Base-by-base conservation (phyloP, 2,113 vertebrate genomes). In the Perognathus longimembris region DNA sequence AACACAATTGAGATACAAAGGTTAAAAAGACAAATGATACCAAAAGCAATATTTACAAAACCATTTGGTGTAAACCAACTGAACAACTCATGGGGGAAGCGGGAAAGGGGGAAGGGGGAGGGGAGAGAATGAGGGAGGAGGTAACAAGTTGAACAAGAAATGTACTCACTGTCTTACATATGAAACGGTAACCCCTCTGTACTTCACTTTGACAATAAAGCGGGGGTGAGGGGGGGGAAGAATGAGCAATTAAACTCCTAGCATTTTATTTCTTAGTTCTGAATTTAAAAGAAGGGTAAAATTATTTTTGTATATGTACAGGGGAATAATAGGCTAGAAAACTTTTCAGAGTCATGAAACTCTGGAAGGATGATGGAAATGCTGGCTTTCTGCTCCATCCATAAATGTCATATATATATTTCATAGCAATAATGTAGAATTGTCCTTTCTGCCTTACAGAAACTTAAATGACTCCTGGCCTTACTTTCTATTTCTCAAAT, bases 201-300 rank as follows among this genome's bases (percentile, higher is more conserved):
- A n/a, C n/a, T n/a, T n/a, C n/a, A n/a, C n/a, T n/a, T n/a, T n/a
- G n/a, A n/a, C n/a, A n/a, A n/a, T n/a, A n/a, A n/a, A n/a, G n/a
- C n/a, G n/a, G n/a, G n/a, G n/a, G n/a, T n/a, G n/a, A n/a, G n/a
- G n/a, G n/a, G n/a, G n/a, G n/a, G n/a, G n/a, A 59, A 73, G 20
- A 90, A 70, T 92, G 21, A 82, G 32, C 83, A 91, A 4, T 66
- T 84, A 61, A 89, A 40, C 70, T 88, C 45, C 40, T 79, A 77
- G 5, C 7, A 73, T 73, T 15, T 76, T 42, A 73, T 81, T 91
- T 89, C 54, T 87, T 80, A 80, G 11, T 66, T 71, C 42, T 88
- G 34, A 73, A 78, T 20, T 61, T 92, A 50, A 87, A 83, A 57
- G n/a, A 89, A 69, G 32, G 63, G 1, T 38, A 88, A 89, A 78